Evolutionary conservation across 2,888 invertebrate species (phyloP).

Genomic region (Drosophila neoperkinsi): DNA sequence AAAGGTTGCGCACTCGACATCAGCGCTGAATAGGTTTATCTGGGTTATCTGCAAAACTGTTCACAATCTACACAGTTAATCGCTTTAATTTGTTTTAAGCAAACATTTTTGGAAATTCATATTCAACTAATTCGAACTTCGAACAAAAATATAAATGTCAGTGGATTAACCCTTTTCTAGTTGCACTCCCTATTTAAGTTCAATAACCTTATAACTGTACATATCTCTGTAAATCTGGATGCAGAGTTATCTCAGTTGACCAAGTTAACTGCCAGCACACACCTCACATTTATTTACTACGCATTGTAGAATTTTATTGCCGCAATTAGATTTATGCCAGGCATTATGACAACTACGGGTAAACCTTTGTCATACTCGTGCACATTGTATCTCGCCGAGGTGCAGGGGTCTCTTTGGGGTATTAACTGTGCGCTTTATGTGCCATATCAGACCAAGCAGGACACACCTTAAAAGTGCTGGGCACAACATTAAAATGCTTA

Average conservation of each 20-base stretch:
- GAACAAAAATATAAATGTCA: neutral
- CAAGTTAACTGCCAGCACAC: conserved; percentile 27
- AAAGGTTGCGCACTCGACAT: neutral
- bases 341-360: conserved; percentile 46
- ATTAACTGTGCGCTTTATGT: conserved; percentile 20
- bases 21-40: too few species aligned
- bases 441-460: conserved; percentile 38
- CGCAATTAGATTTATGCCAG: conserved; percentile 61
- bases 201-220: conserved; percentile 3
- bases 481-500: conserved; percentile 16
- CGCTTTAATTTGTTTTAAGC: neutral
- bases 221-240: conserved; percentile 28
- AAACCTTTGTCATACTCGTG: conserved; percentile 37
- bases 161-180: neutral
- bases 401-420: conserved; percentile 5
- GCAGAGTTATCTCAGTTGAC: conserved; percentile 17
- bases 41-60: neutral
- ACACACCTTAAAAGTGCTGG: conserved; percentile 59
- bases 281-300: conserved; percentile 54
- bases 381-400: conserved; percentile 20
- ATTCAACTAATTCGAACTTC: neutral
- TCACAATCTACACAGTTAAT: neutral
- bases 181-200: neutral
- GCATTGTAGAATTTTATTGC: conserved; percentile 65
- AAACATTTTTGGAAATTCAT: neutral